Conservation (phyloP, 1,140 invertebrate species). For the Tetramorium simillimum region DNA sequence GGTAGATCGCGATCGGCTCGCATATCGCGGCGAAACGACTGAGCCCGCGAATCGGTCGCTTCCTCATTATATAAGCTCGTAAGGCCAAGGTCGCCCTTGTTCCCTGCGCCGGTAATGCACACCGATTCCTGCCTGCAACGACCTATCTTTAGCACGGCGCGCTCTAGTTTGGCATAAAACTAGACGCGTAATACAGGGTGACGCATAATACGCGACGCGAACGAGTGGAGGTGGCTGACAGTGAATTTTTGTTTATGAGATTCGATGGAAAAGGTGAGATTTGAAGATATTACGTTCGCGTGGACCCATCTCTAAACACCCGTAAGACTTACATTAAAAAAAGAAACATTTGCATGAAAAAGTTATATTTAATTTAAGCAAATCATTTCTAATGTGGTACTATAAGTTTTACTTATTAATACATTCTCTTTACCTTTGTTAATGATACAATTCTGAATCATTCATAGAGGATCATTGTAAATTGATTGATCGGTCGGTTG, state of each 20-base stretch:
- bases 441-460: background rate
- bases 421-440: background rate
- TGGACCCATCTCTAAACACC: background rate
- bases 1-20: background rate
- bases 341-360: background rate
- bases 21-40: slow-evolving; percentile 69
- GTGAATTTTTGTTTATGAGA: slow-evolving; percentile 6
- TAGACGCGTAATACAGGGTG: slow-evolving; percentile 18
- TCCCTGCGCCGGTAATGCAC: slow-evolving; percentile 64
- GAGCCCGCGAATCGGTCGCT: slow-evolving; percentile 71
- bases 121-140: slow-evolving; percentile 56
- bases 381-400: background rate
- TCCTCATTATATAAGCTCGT: slow-evolving; percentile 78
- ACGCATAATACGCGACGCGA: slow-evolving; percentile 8
- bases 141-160: slow-evolving; percentile 72
- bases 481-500: too few relatives aligned
- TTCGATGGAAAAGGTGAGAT: background rate
- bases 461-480: background rate
- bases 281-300: background rate
- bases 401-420: background rate
- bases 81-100: slow-evolving; percentile 78
- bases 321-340: background rate
- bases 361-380: background rate
- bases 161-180: slow-evolving; percentile 72
- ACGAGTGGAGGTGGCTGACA: slow-evolving; percentile 19